These are phyloP conservation scores for Microcaecilia unicolor DNA, from an alignment of 2,797 vertebrate genomes.

Conservation along the genomic window DNA sequence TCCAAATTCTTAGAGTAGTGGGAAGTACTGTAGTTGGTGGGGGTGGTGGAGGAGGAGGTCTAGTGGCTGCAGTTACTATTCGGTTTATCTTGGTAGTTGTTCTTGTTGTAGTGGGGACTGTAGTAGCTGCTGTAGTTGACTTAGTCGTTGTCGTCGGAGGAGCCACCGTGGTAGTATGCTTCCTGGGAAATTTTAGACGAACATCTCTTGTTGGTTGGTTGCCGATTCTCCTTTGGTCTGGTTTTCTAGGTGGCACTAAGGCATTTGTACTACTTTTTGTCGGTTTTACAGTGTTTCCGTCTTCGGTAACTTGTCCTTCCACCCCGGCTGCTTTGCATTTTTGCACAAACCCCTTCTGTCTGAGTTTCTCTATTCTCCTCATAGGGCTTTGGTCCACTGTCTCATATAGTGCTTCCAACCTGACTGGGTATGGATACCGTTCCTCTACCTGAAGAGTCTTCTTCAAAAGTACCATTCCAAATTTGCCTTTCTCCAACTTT, in stretches of 20 bases:
- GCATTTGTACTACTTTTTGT: conserved; percentile 4
- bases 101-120: conserved; percentile 37
- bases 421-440: conserved; percentile 90
- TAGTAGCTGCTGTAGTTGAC: conserved; percentile 51
- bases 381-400: conserved; percentile 86
- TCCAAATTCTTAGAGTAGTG: conserved; percentile 59
- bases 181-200: conserved; percentile 51
- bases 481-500: conserved; percentile 93
- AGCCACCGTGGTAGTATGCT: conserved; percentile 26
- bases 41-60: conserved; percentile 22
- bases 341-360: conserved; percentile 93
- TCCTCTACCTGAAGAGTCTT: conserved; percentile 94
- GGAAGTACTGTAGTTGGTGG: conserved; percentile 32
- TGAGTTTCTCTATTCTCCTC: conserved; percentile 80
- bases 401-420: conserved; percentile 93
- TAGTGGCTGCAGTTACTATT: conserved; percentile 19
- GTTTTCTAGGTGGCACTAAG: conserved; percentile 27
- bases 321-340: conserved; percentile 84
- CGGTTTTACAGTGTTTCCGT: conserved; percentile 30
- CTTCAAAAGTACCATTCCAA: conserved; percentile 90
- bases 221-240: conserved; percentile 37
- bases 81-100: conserved; percentile 33
- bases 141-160: conserved; percentile 34
- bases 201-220: conserved; percentile 40
- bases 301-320: conserved; percentile 82